Conservation (phyloP, 2,113 vertebrate species). For the Neodon shergylaensis region DNA sequence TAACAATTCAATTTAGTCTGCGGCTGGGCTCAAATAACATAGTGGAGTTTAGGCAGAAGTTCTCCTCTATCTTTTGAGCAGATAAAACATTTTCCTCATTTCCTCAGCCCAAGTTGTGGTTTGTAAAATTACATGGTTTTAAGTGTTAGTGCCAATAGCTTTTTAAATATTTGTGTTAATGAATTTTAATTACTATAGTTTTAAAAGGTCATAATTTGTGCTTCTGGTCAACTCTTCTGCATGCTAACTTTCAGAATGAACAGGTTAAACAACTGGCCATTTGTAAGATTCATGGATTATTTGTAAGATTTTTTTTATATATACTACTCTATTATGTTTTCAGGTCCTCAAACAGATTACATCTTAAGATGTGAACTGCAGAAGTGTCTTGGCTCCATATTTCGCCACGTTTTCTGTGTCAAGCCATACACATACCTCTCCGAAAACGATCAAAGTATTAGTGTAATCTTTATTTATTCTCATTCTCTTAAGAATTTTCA, state of each 20-base stretch:
- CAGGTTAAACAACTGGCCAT: not conserved
- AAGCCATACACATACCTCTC: not conserved
- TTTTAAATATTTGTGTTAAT: constrained; percentile 2
- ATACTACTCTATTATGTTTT: not conserved
- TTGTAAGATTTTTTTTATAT: not conserved
- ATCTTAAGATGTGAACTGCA: not conserved
- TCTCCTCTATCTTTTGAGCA: not conserved
- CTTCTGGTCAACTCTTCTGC: not conserved
- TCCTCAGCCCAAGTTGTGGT: not conserved
- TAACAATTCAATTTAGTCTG: not conserved
- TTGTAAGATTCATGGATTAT: not conserved
- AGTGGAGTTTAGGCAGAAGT: not conserved
- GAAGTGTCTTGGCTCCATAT: not conserved
- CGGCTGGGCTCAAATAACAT: not conserved
- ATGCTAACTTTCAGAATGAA: not conserved
- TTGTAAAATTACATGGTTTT: not conserved
- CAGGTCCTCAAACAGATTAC: not conserved
- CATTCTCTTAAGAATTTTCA: not conserved
- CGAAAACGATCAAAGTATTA: not conserved
- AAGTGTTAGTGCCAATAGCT: not conserved
- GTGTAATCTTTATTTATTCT: not conserved
- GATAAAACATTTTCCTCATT: not conserved
- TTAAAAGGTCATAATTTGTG: not conserved
- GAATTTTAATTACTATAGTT: constrained; percentile 10
- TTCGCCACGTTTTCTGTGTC: not conserved